Base-by-base conservation (phyloP, 2,797 vertebrate genomes). In the Chloroceryle inda region DNA sequence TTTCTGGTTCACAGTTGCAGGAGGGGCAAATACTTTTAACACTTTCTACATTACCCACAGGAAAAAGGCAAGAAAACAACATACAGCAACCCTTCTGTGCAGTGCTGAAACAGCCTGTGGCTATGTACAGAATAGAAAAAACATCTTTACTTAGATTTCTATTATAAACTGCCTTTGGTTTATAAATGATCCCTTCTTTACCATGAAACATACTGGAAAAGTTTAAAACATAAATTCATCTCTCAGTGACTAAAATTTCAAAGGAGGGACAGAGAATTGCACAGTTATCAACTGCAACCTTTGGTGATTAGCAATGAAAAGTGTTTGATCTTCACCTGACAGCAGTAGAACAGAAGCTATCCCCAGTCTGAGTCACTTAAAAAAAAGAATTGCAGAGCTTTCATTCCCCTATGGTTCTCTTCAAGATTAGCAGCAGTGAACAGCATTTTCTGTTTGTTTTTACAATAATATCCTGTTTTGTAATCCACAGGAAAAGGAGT, bases 401-500 rank as follows among this genome's bases (percentile, higher is more conserved):
- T 91, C 63, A n/a, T 82, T 96, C 74, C 83, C 61, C 40, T 44
- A 35, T n/a, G 76, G 79, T 86, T 92, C 62, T 84, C 42, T 72
- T 92, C 83, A 81, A 89, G 73, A 94, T 81, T 79, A 92, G 56
- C 61, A 95, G 85, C 83, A 80, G 53, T 33, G 68, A 95, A 59
- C 56, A 89, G 92, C 77, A 74, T 85, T 85, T 93, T 94, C 84
- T 96, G 58, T 88, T 96, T 96, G 94, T 88, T 97, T 94, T 95
- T 89, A 92, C 74, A 96, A 89, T 94, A 89, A 96, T 94, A 96
- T 97, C 96, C 96, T 97, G 96, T 91, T 95, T 96, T 95, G 90
- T 94, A 97, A 96, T 95, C 90, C 90, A 85, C 96, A 96, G 96
- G 96, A 97, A 96, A 96, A 96, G 90, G 95, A 97, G 91, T 90